phyloP scores from a whole-genome alignment of 2,113 vertebrate genomes.

The Coregonus clupeaformis region DNA sequence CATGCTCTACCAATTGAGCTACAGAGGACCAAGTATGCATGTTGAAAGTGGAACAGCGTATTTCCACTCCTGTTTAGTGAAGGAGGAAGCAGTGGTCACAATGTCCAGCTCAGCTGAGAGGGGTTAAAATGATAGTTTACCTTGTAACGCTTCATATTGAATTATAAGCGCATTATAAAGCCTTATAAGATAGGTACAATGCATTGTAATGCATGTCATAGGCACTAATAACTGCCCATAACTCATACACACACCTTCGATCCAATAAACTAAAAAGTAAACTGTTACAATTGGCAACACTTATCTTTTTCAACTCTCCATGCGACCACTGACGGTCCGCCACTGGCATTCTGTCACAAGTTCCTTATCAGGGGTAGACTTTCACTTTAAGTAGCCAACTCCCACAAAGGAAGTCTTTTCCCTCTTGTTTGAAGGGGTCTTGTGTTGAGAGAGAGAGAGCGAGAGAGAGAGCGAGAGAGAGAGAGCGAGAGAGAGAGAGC shows the following conservation, averaged over 20 bases:
- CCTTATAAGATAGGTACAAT: too few species aligned
- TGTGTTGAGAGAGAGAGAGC: constrained; percentile 49
- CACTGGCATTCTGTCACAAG: constrained; percentile 22
- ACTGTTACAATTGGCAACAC: too few species aligned
- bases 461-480: not conserved
- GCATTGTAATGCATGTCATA: too few species aligned
- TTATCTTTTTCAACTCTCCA: not conserved
- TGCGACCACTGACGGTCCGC: not conserved
- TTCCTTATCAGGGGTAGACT: constrained; percentile 58
- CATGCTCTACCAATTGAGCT: too few species aligned
- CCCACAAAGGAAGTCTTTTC: constrained; percentile 66
- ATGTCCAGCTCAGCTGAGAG: not conserved
- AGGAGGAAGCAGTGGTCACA: not conserved
- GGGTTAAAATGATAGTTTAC: not conserved
- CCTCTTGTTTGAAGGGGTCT: constrained; percentile 60
- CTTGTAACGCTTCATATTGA: too few species aligned
- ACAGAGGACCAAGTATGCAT: too few species aligned
- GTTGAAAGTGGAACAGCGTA: too few species aligned
- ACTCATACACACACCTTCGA: too few species aligned
- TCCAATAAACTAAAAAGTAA: too few species aligned
- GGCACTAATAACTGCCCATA: too few species aligned
- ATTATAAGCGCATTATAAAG: too few species aligned
- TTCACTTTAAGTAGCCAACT: constrained; percentile 70
- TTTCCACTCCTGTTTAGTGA: not conserved
- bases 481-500: too few species aligned